Base-by-base conservation (phyloP, 2,113 vertebrate genomes). In the Helogale parvula region DNA sequence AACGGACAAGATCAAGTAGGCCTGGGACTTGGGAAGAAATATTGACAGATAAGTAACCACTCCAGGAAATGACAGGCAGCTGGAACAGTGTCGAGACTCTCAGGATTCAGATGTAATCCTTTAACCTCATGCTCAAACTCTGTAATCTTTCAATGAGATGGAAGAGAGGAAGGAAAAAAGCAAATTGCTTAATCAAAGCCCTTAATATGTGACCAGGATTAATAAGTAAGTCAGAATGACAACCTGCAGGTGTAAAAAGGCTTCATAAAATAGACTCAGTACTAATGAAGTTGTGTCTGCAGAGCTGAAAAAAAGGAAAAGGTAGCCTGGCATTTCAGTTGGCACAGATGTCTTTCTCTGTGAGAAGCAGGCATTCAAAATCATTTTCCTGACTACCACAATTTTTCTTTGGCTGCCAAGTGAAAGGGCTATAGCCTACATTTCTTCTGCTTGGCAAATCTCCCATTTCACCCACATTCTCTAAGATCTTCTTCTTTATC, bases 1-100 rank as follows among this genome's bases (percentile, higher is more conserved):
- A 98, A 99, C 97, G 98, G 98, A 99, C 98, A 98, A 99, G 98
- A 99, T 99, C 99, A 99, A 98, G 98, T 98, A 99, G 98, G 98
- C 97, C 98, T 99, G 98, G 98, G 98, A 99, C 98, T 98, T 98
- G 97, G 97, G 97, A 98, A 98, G 98, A 99, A 98, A 98, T 99
- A 99, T 99, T 99, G 99, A 99, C 98, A 98, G 98, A 98, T 98
- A 98, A 98, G 98, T 98, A 98, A 98, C 97, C 98, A 98, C 96
- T 98, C 98, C 98, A 98, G 98, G 97, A 98, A 98, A 98, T 99
- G 99, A 98, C 98, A 98, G 98, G 94, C 98, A 98, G 97, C 98
- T 91, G 96, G 98, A 96, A 98, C 98, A 88, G 92, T 93, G 95
- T 96, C 66, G 66, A 98, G 98, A 97, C 98, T 98, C 98, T 98